A percentile compares a stretch with the other conserved stretches of the same genome.
phyloP scores from a whole-genome alignment of 2,113 vertebrate species.

The Rhinopithecus roxellana region DNA sequence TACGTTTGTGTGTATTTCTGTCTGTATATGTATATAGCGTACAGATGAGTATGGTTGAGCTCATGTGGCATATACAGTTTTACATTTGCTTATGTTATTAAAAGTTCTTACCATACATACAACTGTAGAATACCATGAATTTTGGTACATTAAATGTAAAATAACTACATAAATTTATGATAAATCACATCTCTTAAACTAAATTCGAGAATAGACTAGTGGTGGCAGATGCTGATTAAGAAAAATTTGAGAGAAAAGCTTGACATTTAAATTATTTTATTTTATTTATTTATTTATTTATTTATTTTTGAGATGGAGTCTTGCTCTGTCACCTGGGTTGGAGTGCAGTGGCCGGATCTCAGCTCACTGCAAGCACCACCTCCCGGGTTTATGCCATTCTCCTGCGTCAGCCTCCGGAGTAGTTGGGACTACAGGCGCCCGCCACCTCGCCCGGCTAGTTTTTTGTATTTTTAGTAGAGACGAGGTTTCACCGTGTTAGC shows the following conservation, averaged over 20 bases:
- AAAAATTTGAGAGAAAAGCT: slow-evolving; percentile 44
- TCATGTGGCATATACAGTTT: background rate
- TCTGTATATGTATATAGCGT: background rate
- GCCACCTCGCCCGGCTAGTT: no score
- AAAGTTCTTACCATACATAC: background rate
- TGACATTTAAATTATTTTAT: background rate
- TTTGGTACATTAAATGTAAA: slow-evolving; percentile 16
- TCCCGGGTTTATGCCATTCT: no score
- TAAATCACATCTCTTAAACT: background rate
- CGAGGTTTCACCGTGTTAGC: no score
- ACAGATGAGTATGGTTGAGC: background rate
- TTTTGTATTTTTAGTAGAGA: no score
- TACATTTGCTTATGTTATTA: background rate
- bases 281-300: no score
- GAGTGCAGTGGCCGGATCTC: no score
- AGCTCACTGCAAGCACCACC: no score
- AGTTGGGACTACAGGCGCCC: no score
- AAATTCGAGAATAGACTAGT: background rate
- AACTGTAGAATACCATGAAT: background rate
- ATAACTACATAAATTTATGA: background rate
- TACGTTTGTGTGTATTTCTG: background rate
- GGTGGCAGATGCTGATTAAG: slow-evolving; percentile 7
- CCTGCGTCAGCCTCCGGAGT: no score
- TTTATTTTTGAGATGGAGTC: no score
- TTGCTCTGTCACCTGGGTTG: no score